Base-by-base conservation (phyloP, 2,113 vertebrate genomes). In the Anoplopoma fimbria region DNA sequence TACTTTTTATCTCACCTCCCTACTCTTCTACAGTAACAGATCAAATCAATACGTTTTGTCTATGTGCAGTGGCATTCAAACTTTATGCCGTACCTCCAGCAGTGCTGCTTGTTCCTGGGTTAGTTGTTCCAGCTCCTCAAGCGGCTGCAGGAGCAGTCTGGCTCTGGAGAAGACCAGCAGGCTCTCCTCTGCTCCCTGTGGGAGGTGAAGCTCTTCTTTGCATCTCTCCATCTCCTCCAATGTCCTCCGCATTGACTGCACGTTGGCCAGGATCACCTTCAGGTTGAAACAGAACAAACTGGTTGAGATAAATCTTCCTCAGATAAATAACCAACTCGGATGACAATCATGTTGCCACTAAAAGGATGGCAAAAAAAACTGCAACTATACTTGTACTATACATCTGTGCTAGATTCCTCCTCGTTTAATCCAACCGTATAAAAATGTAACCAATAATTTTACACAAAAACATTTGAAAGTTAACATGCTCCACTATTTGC, bases 231-330 rank as follows among this genome's bases (percentile, higher is more conserved):
- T 95, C 62, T 94, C 96, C 77, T 90, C 92, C 73, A 98, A 81
- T 1, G 94, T 94, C 78, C 93, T 95, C 92, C 93, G 95, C 96
- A 98, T 98, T 15, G 96, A 95, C 72, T 87, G 92, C 62, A 98
- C 77, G n/a, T 96, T 97, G 77, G 94, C 95, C 63, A 97, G 91
- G 51, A 99, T 96, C 81, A 97, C 96, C 98, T 99, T 12, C n/a
- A 68, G 13, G 61, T 45, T 4, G 19, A 82, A 40, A 70, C 27
- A 65, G 47, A 51, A 15, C 0, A 1, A 62, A 25, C 9, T 53
- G 9, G 21, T 36, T 14, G 0, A 47, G 23, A 34, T 3, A 69
- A 25, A 15, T 67, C 42, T 34, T 53, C 36, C 21, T 53, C 21
- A 14, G 38, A 1, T 55, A 2, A 40, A 13, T 38, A 21, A 55